phyloP scores from a whole-genome alignment of 2,797 vertebrate genomes.

The Thripadectes ignobilis region DNA sequence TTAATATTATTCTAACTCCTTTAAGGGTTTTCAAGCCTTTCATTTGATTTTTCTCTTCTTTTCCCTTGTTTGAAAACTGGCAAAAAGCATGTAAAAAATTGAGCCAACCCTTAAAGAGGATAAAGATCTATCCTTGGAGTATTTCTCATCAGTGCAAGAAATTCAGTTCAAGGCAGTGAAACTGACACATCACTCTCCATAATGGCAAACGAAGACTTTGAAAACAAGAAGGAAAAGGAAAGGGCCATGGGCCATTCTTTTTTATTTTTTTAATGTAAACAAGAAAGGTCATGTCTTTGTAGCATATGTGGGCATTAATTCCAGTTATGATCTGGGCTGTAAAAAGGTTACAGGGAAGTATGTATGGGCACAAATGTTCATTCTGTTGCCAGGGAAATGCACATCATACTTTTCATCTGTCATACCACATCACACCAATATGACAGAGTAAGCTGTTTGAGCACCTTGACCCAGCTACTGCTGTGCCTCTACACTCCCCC shows the following conservation, averaged over 20 bases:
- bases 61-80: neutral
- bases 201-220: neutral
- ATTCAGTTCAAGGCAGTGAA: slow-evolving; percentile 7
- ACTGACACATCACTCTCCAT: neutral
- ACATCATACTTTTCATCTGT: slow-evolving; percentile 8
- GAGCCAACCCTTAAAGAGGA: neutral
- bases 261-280: neutral
- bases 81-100: neutral
- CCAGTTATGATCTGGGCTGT: neutral
- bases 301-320: neutral
- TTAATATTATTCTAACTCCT: neutral
- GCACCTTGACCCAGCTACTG: slow-evolving; percentile 25
- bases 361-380: neutral
- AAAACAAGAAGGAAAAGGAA: neutral
- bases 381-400: neutral
- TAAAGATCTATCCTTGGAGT: neutral
- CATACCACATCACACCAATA: neutral
- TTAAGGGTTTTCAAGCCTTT: neutral
- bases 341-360: neutral
- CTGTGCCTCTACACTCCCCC: neutral
- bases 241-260: neutral
- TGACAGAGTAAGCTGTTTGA: slow-evolving; percentile 1
- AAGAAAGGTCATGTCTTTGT: slow-evolving; percentile 1
- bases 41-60: neutral
- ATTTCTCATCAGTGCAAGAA: neutral